Conservation (phyloP, 2,888 invertebrate species). For the Eumacrocentrus americanus region DNA sequence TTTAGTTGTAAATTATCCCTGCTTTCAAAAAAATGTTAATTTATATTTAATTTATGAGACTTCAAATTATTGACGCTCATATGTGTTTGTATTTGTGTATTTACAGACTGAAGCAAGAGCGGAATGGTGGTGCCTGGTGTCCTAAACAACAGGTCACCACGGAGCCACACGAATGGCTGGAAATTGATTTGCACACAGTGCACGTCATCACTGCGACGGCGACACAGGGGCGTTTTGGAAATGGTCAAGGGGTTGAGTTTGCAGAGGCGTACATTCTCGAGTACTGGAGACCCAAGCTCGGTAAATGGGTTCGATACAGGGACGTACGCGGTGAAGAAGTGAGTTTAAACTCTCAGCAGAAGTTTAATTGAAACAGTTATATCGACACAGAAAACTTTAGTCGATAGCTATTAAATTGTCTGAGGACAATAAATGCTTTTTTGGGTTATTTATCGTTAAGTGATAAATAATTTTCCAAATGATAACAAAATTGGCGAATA, state of each 20-base stretch:
- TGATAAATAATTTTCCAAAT: too few relatives aligned
- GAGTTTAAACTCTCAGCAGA: too few relatives aligned
- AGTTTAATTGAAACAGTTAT: constrained; percentile 2
- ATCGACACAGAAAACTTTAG: too few relatives aligned
- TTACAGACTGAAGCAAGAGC: constrained; percentile 80
- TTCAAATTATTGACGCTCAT: too few relatives aligned
- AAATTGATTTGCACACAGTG: constrained; percentile 79
- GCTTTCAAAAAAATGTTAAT: too few relatives aligned
- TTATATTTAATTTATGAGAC: too few relatives aligned
- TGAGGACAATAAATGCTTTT: too few relatives aligned
- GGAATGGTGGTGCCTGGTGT: constrained; percentile 92
- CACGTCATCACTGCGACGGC: constrained; percentile 82
- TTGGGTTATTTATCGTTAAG: too few relatives aligned
- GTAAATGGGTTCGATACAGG: constrained; percentile 83
- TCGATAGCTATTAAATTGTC: too few relatives aligned
- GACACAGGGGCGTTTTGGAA: constrained; percentile 90
- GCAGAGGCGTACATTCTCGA: constrained; percentile 83
- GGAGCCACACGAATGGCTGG: constrained; percentile 79
- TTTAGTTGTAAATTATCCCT: too few relatives aligned
- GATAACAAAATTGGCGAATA: too few relatives aligned
- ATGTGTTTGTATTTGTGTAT: background rate
- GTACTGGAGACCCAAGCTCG: constrained; percentile 81
- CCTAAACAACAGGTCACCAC: constrained; percentile 80
- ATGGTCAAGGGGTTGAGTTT: constrained; percentile 88
- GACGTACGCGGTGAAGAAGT: constrained; percentile 80